Evolutionary conservation across 2,888 invertebrate genomes (phyloP).

Genomic region (Drosophila mettleri): DNA sequence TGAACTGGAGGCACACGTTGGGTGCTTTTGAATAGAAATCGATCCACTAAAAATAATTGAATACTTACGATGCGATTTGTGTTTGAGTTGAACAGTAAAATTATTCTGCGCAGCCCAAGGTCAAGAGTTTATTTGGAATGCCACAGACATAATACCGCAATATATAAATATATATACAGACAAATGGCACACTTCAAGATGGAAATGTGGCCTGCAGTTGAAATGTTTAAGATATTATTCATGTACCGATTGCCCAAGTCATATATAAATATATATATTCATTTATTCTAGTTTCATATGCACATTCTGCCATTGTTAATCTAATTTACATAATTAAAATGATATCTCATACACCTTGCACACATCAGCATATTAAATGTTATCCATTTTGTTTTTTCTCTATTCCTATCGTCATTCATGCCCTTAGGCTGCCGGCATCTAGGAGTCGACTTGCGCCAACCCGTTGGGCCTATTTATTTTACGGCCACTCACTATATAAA

Average conservation of each 20-base stretch:
- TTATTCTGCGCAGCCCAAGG: background rate
- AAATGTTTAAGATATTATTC: background rate
- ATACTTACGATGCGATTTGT: background rate
- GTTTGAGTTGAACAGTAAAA: background rate
- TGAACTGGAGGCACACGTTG: constrained; percentile 1
- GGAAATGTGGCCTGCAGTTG: background rate
- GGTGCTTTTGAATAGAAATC: constrained; percentile 1
- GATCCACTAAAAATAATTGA: background rate
- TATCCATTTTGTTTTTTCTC: background rate
- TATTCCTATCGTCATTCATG: background rate
- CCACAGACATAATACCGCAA: background rate
- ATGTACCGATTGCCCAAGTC: background rate
- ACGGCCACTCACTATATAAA: constrained; percentile 6
- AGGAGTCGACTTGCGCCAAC: background rate
- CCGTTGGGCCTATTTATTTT: constrained; percentile 3
- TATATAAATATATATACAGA: background rate
- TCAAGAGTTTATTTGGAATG: background rate
- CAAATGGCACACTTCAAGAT: background rate
- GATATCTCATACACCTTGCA: background rate
- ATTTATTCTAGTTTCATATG: background rate
- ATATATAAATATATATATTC: background rate
- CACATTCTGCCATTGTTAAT: too few relatives aligned
- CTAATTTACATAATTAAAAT: background rate
- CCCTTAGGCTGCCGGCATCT: background rate
- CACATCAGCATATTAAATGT: too few relatives aligned